Percentiles rank a stretch among this genome's conserved stretches.
phyloP scores from a whole-genome alignment of 1,140 invertebrate species.

The Lasaia peninsularis region DNA sequence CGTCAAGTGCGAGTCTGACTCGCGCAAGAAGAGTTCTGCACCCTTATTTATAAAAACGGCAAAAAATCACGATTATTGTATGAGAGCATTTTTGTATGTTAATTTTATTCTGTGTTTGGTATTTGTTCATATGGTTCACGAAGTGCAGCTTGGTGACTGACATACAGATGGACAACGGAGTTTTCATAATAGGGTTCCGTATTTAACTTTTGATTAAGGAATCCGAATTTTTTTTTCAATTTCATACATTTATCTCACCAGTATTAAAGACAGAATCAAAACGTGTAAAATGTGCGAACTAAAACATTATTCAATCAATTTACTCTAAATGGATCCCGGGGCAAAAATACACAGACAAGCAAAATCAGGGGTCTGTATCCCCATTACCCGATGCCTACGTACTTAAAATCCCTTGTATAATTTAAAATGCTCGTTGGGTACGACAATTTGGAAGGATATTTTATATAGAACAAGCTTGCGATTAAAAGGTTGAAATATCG shows the following conservation, averaged over 20 bases:
- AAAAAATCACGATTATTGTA: no score
- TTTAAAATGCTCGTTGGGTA: slow-evolving; percentile 43
- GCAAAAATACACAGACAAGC: slow-evolving; percentile 51
- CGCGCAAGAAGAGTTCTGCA: no score
- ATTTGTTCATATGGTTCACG: no score
- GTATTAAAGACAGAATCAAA: not conserved
- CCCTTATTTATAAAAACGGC: no score
- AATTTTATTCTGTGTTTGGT: no score
- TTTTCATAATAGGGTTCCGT: no score
- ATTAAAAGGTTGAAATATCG: not conserved
- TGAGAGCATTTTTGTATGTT: no score
- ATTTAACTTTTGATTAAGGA: not conserved
- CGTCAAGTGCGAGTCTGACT: no score
- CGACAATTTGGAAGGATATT: slow-evolving; percentile 30
- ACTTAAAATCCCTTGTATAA: slow-evolving; percentile 61
- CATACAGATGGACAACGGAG: no score
- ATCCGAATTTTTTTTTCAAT: not conserved
- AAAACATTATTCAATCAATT: slow-evolving; percentile 61
- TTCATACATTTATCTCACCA: not conserved
- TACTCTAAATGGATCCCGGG: slow-evolving; percentile 46
- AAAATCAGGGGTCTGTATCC: slow-evolving; percentile 33
- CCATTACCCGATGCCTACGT: slow-evolving; percentile 37
- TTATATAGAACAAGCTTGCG: not conserved
- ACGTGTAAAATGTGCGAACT: slow-evolving; percentile 27
- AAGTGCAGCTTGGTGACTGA: no score